Conservation (phyloP, 2,888 invertebrate species). For the Anorthoa munda region DNA sequence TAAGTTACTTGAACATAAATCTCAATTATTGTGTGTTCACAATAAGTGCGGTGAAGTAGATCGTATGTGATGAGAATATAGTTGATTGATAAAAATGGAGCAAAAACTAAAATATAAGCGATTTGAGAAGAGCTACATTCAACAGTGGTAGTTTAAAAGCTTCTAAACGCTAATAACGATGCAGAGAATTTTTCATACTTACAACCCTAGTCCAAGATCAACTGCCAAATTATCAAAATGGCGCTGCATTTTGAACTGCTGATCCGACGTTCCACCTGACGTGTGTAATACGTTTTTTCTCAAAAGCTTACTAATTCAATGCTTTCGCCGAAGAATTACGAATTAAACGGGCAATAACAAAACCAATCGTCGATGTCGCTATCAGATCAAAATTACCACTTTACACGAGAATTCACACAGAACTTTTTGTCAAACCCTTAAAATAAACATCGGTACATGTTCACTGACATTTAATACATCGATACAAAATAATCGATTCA, state of each 20-base stretch:
- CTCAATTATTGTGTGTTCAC: constrained; percentile 27
- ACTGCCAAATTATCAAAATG: constrained; percentile 21
- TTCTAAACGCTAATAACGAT: neutral
- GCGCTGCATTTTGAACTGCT: constrained; percentile 2
- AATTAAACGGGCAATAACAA: constrained; percentile 36
- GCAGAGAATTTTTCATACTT: too few species aligned
- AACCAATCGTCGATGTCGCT: constrained; percentile 45
- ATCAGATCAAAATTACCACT: constrained; percentile 64
- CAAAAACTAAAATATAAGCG: constrained; percentile 1
- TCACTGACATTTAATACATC: constrained; percentile 67
- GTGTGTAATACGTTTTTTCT: constrained; percentile 9
- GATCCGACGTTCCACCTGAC: neutral
- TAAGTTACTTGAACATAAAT: constrained; percentile 32
- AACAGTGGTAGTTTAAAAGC: neutral
- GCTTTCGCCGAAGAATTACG: constrained; percentile 31
- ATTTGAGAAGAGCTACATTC: neutral
- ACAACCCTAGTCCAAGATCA: constrained; percentile 1
- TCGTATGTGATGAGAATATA: constrained; percentile 24
- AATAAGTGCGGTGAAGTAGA: constrained; percentile 1
- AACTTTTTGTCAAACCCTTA: constrained; percentile 48
- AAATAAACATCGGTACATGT: constrained; percentile 59
- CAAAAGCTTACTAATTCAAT: constrained; percentile 42
- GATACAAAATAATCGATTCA: constrained; percentile 73
- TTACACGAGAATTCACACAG: constrained; percentile 63
- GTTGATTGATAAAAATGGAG: neutral